phyloP scores from a whole-genome alignment of 1,140 invertebrate species.

The Anthonomus grandis region DNA sequence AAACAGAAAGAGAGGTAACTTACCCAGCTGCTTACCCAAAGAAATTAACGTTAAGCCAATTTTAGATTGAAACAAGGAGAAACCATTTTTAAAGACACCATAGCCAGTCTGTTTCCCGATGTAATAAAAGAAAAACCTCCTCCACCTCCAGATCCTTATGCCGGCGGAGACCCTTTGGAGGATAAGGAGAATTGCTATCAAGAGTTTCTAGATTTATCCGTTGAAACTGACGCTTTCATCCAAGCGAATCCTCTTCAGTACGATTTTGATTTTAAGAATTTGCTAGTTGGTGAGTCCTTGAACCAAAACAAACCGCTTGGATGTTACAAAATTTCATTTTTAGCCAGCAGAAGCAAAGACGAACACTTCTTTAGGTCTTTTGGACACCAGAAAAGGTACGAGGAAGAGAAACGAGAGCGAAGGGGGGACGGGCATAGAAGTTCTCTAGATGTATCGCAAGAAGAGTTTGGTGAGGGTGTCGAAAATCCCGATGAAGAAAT shows the following conservation, averaged over 20 bases:
- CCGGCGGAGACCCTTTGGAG: constrained; percentile 19
- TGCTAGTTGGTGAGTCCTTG: constrained; percentile 26
- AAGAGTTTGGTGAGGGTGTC: too few relatives aligned
- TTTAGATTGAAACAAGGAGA: constrained; percentile 36
- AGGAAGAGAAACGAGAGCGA: background rate
- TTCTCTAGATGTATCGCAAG: too few relatives aligned
- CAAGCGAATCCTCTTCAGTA: constrained; percentile 33
- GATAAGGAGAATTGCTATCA: constrained; percentile 26
- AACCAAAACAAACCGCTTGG: background rate
- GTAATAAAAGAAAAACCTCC: constrained; percentile 37
- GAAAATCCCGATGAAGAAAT: too few relatives aligned
- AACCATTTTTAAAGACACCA: constrained; percentile 39
- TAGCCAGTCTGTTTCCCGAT: constrained; percentile 44
- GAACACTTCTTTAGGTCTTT: background rate
- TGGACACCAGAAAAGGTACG: background rate
- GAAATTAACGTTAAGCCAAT: background rate
- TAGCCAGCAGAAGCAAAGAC: constrained; percentile 4
- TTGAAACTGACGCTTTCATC: constrained; percentile 26
- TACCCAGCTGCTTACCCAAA: background rate
- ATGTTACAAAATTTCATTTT: background rate
- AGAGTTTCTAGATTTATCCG: constrained; percentile 20
- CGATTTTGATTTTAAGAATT: constrained; percentile 38
- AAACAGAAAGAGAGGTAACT: constrained; percentile 40
- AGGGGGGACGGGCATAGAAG: background rate
- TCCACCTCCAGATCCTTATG: constrained; percentile 38